phyloP scores from a whole-genome alignment of 2,113 vertebrate species.

The Columba janthina region DNA sequence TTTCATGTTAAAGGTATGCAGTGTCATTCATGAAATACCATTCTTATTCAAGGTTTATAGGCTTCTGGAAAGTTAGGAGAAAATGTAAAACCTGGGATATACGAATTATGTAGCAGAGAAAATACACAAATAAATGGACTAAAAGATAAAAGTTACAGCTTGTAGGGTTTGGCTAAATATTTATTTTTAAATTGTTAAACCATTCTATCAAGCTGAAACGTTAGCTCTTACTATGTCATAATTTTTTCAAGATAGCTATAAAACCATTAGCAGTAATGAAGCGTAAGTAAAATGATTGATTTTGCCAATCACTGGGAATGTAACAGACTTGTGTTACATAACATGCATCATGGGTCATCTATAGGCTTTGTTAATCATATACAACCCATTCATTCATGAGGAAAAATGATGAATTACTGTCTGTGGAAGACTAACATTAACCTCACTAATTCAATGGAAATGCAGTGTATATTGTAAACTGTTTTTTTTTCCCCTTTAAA shows the following conservation, averaged over 20 bases:
- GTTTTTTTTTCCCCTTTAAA: not conserved
- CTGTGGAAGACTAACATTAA: not conserved
- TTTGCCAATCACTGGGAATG: slow-evolving; percentile 14
- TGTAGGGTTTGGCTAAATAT: not conserved
- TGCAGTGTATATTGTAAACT: not conserved
- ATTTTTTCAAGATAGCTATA: not conserved
- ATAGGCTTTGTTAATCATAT: slow-evolving; percentile 34
- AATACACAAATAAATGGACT: not conserved
- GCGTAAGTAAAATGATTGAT: slow-evolving; percentile 8
- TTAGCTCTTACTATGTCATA: not conserved
- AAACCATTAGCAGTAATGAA: slow-evolving; percentile 13
- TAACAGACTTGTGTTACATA: slow-evolving; percentile 11
- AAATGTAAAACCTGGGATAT: not conserved
- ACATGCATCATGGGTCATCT: not conserved
- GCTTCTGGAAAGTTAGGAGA: not conserved
- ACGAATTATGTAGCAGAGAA: not conserved
- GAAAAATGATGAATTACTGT: slow-evolving; percentile 21
- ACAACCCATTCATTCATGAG: not conserved
- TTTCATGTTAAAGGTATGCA: not conserved
- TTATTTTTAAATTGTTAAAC: slow-evolving; percentile 7
- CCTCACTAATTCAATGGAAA: not conserved
- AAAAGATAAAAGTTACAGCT: not conserved
- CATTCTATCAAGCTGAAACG: not conserved
- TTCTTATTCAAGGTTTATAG: not conserved
- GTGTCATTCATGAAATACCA: rapidly evolving